Base-by-base conservation (phyloP, 2,888 invertebrate species). In the Lochmaea crataegi region DNA sequence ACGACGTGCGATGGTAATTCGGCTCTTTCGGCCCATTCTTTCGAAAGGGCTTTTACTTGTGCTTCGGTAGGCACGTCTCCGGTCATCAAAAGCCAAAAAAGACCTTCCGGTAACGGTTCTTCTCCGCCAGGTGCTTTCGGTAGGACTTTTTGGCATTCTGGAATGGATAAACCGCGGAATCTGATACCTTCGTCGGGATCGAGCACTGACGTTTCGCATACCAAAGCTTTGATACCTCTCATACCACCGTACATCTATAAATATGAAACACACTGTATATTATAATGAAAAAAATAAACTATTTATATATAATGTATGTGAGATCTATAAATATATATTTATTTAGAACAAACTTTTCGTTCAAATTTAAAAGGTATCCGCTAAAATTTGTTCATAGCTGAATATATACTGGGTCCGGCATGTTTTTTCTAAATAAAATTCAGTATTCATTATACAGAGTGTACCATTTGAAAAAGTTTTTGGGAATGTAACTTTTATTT, bases 131-230 rank as follows among this genome's bases (percentile, higher is more conserved):
- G 86, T 11, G 94, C 96, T 85, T 94, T 95, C 0, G 97, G 97
- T 75, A 97, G 88, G 10, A 93, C 86, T 85, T 96, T 92, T 86
- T 96, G 96, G 86, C 96, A 96, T 86, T 97, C 96, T 45, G 96
- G 96, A 84, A 98, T 97, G 67, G 96, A 95, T 83, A 94, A 92
- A 45, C 97, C 97, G 73, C 98, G 93, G 91, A 98, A 98, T 77
- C 96, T 90, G 87, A 98, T 98, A 78, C 98, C 98, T 87, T 98
- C 97, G 76, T 98, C 97, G 1, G 97, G 92, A 86, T 98, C 98
- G 79, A 98, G 89, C 42, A 97, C 96, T 14, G 97, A 98, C 0
- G 98, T 97, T 87, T 98, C 98, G 88, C 96, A 96, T 2, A 98
- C 95, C 74, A 98, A 89, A 78, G 96, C 97, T 86, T 96, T 96